Conservation (phyloP, 2,888 invertebrate genomes). For the Sminthurinus aureus region DNA sequence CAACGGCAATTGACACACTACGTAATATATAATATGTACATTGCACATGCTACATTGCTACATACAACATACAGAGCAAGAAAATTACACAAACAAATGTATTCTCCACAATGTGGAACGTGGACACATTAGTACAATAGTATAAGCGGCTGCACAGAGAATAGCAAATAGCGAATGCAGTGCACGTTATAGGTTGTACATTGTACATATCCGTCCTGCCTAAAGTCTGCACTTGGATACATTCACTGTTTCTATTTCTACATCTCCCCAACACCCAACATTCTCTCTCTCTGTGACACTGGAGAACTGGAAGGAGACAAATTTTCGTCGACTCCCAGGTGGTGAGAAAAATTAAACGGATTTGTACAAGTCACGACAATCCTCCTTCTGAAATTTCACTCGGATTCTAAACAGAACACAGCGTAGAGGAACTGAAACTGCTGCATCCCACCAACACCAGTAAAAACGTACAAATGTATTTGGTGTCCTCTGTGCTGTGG, state of each 20-base stretch:
- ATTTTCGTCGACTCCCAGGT: slow-evolving; percentile 4
- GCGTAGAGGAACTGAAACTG: too few relatives aligned
- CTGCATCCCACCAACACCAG: too few relatives aligned
- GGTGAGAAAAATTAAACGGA: slow-evolving; percentile 13
- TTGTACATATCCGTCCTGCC: too few relatives aligned
- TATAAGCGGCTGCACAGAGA: too few relatives aligned
- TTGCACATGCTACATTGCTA: too few relatives aligned
- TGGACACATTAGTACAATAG: background rate
- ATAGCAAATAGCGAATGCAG: too few relatives aligned
- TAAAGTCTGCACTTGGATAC: too few relatives aligned
- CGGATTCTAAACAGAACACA: background rate
- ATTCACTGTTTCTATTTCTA: background rate
- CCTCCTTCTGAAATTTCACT: background rate
- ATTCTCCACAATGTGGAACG: background rate
- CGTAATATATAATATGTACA: too few relatives aligned
- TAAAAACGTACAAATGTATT: too few relatives aligned
- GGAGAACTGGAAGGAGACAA: background rate
- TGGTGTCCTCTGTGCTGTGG: too few relatives aligned
- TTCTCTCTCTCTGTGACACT: background rate
- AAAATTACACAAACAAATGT: background rate
- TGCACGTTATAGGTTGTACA: too few relatives aligned
- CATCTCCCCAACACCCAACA: background rate
- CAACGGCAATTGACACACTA: too few relatives aligned
- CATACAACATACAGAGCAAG: background rate
- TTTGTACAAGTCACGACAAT: slow-evolving; percentile 5